Evolutionary conservation across 2,797 vertebrate genomes (phyloP), one percentile per base, ranked within the genome.

Genomic region (Acanthurus tractus): DNA sequence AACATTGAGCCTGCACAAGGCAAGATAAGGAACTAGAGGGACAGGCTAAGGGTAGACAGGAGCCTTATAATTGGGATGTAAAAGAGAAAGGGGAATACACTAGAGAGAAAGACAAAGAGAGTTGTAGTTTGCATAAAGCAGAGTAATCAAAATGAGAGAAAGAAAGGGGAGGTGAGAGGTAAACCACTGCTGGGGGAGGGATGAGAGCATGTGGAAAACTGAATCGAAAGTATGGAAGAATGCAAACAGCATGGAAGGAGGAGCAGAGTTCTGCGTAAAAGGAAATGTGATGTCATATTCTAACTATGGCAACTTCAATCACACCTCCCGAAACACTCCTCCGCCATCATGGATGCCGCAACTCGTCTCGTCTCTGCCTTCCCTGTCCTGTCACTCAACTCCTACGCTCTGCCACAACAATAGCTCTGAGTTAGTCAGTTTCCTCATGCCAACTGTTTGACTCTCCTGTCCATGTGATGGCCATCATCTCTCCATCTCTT

Each of bases 41-140:
- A 88, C 73, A 64, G 59, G 63, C 79, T 40, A 70, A 66, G 78
- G 76, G 82, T 12, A 78, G 83, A 76, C 79, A 71, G 73, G 80
- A 83, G 77, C 53, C 45, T 65, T 76, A 85, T 93, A 93, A 94
- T 92, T 94, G 90, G 84, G 78, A 81, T 84, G 84, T 86, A 83
- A 89, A 86, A 89, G 83, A 17, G 6, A 85, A 70, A 82, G 78
- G 74, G 79, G 69, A 86, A 81, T 73, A 79, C 84, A 80, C 82
- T 40, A 67, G 80, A 83, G 90, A 79, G 69, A 74, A 61, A 55
- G 46, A 78, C 2, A 14, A 70, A 65, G 73, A 70, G 65, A 79
- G 79, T 69, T 88, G 78, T 82, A 65, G 79, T 92, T 93, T 90
- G 86, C 92, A 93, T 91, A 91, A 90, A 87, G 87, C 81, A 65